Conservation (phyloP, 2,113 vertebrate genomes). For the Siniperca chuatsi region DNA sequence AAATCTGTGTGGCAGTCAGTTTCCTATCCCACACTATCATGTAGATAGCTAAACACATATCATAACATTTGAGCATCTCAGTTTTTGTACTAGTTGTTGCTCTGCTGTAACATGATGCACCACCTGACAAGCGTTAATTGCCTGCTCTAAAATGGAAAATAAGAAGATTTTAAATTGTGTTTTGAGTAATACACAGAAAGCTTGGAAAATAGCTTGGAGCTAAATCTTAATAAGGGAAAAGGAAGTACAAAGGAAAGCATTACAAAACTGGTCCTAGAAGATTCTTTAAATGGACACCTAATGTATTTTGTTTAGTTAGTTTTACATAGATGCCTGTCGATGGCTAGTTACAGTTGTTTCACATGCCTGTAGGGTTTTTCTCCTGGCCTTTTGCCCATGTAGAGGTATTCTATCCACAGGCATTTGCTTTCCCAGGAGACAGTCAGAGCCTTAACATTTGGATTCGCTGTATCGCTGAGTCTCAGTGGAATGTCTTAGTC, state of each 20-base stretch:
- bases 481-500: constrained; percentile 40
- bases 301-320: constrained; percentile 5
- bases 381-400: constrained; percentile 20
- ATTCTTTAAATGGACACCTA: not conserved
- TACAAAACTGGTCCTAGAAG: not conserved
- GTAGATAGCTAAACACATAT: not conserved
- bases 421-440: constrained; percentile 37
- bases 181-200: not conserved
- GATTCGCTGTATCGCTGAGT: not conserved
- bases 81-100: not conserved
- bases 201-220: not conserved
- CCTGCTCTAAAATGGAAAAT: not conserved
- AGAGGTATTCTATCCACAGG: constrained; percentile 6
- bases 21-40: not conserved
- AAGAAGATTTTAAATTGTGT: not conserved
- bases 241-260: not conserved
- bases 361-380: not conserved
- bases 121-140: not conserved
- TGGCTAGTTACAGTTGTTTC: constrained; percentile 4
- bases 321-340: not conserved
- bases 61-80: not conserved
- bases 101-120: not conserved
- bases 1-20: not conserved
- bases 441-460: constrained; percentile 26
- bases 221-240: not conserved